Evolutionary conservation across 1,140 invertebrate genomes (phyloP), one percentile per base, ranked within the genome.

Genomic region (Elymnias hypermnestra): DNA sequence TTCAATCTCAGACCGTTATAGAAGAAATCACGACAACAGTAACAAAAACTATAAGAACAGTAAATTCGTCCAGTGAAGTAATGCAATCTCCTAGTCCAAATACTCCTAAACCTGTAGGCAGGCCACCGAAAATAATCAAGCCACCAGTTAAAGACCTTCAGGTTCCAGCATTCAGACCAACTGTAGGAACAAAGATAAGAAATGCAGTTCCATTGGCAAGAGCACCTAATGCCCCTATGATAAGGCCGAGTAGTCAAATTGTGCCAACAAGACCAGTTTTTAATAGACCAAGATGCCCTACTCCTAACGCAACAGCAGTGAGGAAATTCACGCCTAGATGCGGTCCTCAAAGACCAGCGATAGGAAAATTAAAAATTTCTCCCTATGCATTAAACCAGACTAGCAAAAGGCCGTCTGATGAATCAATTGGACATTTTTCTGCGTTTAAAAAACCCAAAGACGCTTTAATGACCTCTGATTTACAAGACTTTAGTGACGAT

Each of bases 11-110:
- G 53, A 84, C 78, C 10, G 64, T 85, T 15, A 77, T 85, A 42
- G 58, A 85, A 66, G 81, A 85, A 66, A 72, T 85, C 13, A 85
- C 81, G 13, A 83, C 79, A 31, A 85, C 81, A 9, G 76, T 85
- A 8, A 85, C 81, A 17, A 81, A 79, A 68, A 85, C 81, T 8
- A 83, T 84, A 39, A 63, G 73, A 52, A 83, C 76, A 12, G 67
- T 84, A 1, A 82, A 82, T 57, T 69, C 78, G 54, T 71, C 64
- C 8, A 61, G 82, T 43, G 68, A 76, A 62, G 53, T 72, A 54
- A 52, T 72, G 14, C 62, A 63, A 48, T 69, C 56, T 45, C 39
- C 38, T 4, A 59, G 22, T 44, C 57, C 66, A 51, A 39, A 23
- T 18, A 56, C 14, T 18, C 25, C 39, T 17, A 54, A 38, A 26